Evolutionary conservation across 2,888 invertebrate species (phyloP), one percentile per base, ranked within the genome.

Genomic region (Sialis fuliginosa): DNA sequence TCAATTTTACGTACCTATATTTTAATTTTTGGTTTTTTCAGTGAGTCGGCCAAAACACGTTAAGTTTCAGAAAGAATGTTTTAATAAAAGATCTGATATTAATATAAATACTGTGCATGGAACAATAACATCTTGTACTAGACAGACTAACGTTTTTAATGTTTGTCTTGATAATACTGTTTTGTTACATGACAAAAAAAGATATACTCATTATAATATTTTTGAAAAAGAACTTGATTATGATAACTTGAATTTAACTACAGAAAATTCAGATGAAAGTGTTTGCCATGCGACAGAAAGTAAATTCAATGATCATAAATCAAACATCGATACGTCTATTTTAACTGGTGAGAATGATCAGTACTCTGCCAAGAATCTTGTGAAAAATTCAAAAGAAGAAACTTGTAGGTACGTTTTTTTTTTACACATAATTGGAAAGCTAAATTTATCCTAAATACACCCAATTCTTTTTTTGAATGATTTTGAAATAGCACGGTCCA

Each of bases 291-390:
- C 37, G 12, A 13, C 8, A 10, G 8, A 6, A 13, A 43, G 12
- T 33, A 8, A n/a, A 31, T n/a, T 10, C 1, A 41, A 12, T 10
- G 5, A 1, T 6, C 34, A 6, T 51, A 49, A 35, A 33, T 44
- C 10, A 22, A 44, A 37, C 51, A 55, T 63, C 48, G 60, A 62
- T 58, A 69, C 68, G 39, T 67, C 71, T 51, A 70, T 69, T 66
- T 54, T 68, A 8, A 64, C 65, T 0, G 53, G 58, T 6, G 67
- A 70, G 52, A 64, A 68, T 44, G 78, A 79, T 57, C 65, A 66
- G 0, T 58, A 67, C 39, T 73, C 78, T 0, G 62, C 79, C 0
- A 64, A 66, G 44, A 70, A 71, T 51, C 62, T 81, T 1, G 48
- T 52, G 47, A 59, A 56, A 39, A 39, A 45, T 5, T 49, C 49